phyloP scores from a whole-genome alignment of 2,888 invertebrate species.

The Leptopterna dolabrata region DNA sequence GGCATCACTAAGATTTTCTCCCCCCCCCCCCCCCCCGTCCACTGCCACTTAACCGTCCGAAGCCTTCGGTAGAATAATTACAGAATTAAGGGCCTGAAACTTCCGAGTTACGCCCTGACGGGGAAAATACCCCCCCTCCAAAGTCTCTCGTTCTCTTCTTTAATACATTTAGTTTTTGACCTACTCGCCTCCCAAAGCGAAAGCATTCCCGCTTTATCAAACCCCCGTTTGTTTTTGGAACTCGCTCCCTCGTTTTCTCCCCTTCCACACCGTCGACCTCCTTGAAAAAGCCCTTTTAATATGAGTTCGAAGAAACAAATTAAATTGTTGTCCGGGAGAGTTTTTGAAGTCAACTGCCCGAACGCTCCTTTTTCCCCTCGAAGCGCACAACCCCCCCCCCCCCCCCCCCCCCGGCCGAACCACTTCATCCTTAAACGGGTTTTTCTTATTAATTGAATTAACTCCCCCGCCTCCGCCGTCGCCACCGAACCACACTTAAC shows the following conservation, averaged over 20 bases:
- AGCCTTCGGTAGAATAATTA: slow-evolving; percentile 45
- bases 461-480: neutral
- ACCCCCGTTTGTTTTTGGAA: slow-evolving; percentile 45
- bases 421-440: neutral
- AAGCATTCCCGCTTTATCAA: slow-evolving; percentile 51
- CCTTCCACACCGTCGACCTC: neutral
- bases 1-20: slow-evolving; percentile 16
- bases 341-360: slow-evolving; percentile 53
- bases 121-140: neutral
- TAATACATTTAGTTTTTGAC: slow-evolving; percentile 52
- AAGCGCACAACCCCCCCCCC: neutral
- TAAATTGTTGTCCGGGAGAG: slow-evolving; percentile 54
- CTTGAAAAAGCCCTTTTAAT: slow-evolving; percentile 32
- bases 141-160: slow-evolving; percentile 11
- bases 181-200: slow-evolving; percentile 41
- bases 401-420: neutral
- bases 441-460: slow-evolving; percentile 47
- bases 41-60: neutral
- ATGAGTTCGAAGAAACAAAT: slow-evolving; percentile 54
- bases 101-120: neutral
- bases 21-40: neutral
- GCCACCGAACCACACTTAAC: too few species aligned
- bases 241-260: slow-evolving; percentile 3
- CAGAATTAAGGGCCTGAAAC: slow-evolving; percentile 47
- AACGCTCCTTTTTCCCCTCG: neutral